A percentile compares a stretch with the other conserved stretches of the same genome.
phyloP scores from a whole-genome alignment of 1,140 invertebrate species.

The Elymnias hypermnestra region DNA sequence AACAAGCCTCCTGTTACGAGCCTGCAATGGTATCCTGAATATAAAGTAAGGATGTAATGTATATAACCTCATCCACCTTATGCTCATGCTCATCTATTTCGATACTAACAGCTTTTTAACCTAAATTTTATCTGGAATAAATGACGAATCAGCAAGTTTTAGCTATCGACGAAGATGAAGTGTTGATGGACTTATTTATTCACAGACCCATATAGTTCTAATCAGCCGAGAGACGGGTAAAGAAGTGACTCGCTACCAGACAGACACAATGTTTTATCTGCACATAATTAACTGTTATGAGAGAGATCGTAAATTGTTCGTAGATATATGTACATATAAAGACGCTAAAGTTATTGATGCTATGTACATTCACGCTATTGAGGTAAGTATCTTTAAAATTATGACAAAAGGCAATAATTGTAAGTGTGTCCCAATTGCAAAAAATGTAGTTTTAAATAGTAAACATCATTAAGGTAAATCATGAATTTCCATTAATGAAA shows the following conservation, averaged over 20 bases:
- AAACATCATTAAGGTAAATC: no score
- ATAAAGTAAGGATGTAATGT: slow-evolving; percentile 76
- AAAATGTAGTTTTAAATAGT: no score
- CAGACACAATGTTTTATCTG: slow-evolving; percentile 89
- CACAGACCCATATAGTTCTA: slow-evolving; percentile 86
- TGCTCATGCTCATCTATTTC: no score
- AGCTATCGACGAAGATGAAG: no score
- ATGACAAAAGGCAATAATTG: no score
- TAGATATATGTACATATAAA: slow-evolving; percentile 90
- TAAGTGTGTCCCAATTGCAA: no score
- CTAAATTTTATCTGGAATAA: no score
- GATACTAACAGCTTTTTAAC: no score
- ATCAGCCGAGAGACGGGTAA: slow-evolving; percentile 80
- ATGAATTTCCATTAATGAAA: no score
- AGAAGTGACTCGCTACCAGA: slow-evolving; percentile 78
- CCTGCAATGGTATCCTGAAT: slow-evolving; percentile 84
- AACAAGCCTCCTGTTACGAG: slow-evolving; percentile 79
- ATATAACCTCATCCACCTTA: no score
- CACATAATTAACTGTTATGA: slow-evolving; percentile 95
- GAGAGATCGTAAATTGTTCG: slow-evolving; percentile 80
- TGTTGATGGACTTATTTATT: slow-evolving; percentile 32
- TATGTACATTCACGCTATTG: slow-evolving; percentile 89
- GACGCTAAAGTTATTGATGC: slow-evolving; percentile 89
- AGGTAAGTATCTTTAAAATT: no score
- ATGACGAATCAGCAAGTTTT: no score